Base-by-base conservation (phyloP, 2,888 invertebrate species). In the Hemithea aestivaria region DNA sequence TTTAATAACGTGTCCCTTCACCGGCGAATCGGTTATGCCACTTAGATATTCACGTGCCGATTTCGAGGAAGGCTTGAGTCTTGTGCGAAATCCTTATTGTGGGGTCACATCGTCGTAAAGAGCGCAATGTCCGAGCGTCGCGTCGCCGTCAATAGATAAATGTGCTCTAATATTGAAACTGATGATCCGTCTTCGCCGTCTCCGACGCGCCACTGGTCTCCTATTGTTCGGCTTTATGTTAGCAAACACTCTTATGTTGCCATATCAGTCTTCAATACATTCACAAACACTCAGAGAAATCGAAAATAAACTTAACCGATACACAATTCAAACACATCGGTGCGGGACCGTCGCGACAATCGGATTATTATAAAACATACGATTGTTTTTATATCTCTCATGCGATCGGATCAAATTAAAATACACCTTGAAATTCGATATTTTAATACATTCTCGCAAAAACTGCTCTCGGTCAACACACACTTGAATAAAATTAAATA, bases 201-300 rank as follows among this genome's bases (percentile, higher is more conserved):
- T 51, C 39, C 38, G 62, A 43, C 56, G 53, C 54, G 58, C 51
- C 56, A 62, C 65, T 53, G 48, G 59, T 58, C 62, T 50, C 38
- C 72, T 70, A 79, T 80, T 83, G 79, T 79, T 67, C 66, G 61
- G 33, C 42, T 58, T 58, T 64, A 62, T 73, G 64, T 74, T 65
- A 67, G 69, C 69, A 75, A 76, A 77, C 75, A 75, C 70, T 68
- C 74, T 71, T 75, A 74, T 74, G 75, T 81, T 75, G 73, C 58
- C 70, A 74, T 75, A 79, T 77, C 76, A 66, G 61, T 68, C 67
- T 61, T 61, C 68, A 73, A 72, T 68, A 62, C 67, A 66, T 74
- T 53, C 56, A 66, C 73, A 75, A 75, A 80, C 76, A 77, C 66
- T 63, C 51, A 35, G 35, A 50, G 58, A 56, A 65, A 75, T 71